Base-by-base conservation (phyloP, 2,797 vertebrate genomes). In the Sebastes iracundus region DNA sequence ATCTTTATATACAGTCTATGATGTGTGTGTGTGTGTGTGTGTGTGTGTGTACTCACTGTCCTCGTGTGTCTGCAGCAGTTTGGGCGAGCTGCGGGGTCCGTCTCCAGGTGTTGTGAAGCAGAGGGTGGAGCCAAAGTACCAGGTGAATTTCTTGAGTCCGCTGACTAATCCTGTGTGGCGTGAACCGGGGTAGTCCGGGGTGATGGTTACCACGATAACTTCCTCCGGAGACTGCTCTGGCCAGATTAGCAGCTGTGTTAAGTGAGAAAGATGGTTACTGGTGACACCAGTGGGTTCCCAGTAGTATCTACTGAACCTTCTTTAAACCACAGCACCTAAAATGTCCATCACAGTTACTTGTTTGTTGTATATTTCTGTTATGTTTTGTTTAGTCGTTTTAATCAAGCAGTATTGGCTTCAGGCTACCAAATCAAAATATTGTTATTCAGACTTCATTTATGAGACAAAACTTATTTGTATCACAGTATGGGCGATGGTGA, bases 31-130 rank as follows among this genome's bases (percentile, higher is more conserved):
- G 35, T 59, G 10, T 53, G n/a, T 38, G n/a, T 6, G 35, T 59
- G 7, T 32, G 33, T 35, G 33, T 11, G 33, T 35, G 35, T 38
- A 97, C 98, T 97, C 93, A 99, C 98, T 96, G 93, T 99, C 98
- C 67, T 99, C 97, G 0, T 97, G 96, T 0, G 98, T 99, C 92
- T 94, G 88, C 77, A 98, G 72, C 18, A 98, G 96, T 85, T 94
- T 95, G 0, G 97, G 96, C 0, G 90, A 3, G 86, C 98, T 99
- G 0, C 93, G 94, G 0, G 98, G 98, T 10, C 98, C 98, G 0
- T 99, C 97, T 1, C 98, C 98, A 0, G 98, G 98, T 0, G 98
- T 99, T 30, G 98, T 99, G 91, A 99, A 99, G 76, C 98, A 99
- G 71, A 99, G 96, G 25, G 96, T 96, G 0, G 97, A 97, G 0